These are phyloP conservation scores for Stegophylla sp. DNA, from an alignment of 2,888 invertebrate species.

Conservation along the genomic window DNA sequence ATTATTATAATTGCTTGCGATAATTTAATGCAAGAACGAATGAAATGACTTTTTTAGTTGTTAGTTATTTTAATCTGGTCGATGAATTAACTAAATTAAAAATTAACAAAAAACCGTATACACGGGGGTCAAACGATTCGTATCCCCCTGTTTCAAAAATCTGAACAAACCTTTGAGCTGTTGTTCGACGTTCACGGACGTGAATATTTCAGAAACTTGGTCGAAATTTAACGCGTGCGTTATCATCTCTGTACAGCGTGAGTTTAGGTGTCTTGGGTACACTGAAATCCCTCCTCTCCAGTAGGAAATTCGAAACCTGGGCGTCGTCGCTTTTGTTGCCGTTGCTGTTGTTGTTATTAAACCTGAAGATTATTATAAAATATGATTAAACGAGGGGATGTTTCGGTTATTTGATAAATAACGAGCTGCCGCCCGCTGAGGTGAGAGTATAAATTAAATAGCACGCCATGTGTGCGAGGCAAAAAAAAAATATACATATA, in stretches of 20 bases:
- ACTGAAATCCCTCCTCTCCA: not conserved
- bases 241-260: not conserved
- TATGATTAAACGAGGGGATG: constrained; percentile 58
- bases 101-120: no score
- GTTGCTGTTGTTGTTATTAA: constrained; percentile 45
- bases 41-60: no score
- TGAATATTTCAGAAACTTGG: constrained; percentile 11
- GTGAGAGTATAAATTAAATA: constrained; percentile 57
- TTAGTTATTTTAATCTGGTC: no score
- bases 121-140: no score
- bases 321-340: constrained; percentile 45
- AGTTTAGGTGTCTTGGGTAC: constrained; percentile 14
- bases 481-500: constrained; percentile 6
- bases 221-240: constrained; percentile 14
- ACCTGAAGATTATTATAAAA: constrained; percentile 55
- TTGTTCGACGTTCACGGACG: not conserved
- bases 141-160: no score
- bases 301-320: constrained; percentile 48
- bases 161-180: no score
- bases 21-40: no score
- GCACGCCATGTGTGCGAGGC: constrained; percentile 31
- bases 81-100: no score
- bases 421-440: constrained; percentile 57
- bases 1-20: no score
- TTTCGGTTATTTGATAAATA: constrained; percentile 56